These are phyloP conservation scores for Cosmia pyralina DNA, from an alignment of 2,888 invertebrate genomes.

Conservation along the genomic window DNA sequence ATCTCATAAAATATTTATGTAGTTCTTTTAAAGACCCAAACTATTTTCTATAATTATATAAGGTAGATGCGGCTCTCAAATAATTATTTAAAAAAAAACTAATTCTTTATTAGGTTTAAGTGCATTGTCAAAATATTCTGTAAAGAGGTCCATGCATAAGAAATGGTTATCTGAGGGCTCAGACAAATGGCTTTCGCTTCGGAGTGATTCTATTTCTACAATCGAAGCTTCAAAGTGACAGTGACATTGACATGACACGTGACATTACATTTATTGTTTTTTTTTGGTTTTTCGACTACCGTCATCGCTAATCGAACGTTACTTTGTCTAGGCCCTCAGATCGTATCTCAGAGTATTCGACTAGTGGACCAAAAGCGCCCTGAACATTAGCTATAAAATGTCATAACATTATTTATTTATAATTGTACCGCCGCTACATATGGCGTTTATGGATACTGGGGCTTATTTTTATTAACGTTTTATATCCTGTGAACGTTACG, in stretches of 20 bases:
- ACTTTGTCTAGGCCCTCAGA: neutral
- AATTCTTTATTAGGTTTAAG: neutral
- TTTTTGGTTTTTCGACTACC: too few relatives aligned
- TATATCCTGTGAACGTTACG: too few relatives aligned
- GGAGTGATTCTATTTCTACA: too few relatives aligned
- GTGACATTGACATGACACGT: too few relatives aligned
- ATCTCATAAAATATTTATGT: neutral
- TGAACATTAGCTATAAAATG: slow-evolving; percentile 34
- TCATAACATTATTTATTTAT: slow-evolving; percentile 32
- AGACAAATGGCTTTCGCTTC: too few relatives aligned
- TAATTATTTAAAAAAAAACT: neutral
- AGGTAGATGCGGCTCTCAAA: slow-evolving; percentile 1
- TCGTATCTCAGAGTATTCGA: slow-evolving; percentile 67
- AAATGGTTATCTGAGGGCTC: neutral
- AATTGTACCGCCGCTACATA: slow-evolving; percentile 36
- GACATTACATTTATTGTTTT: too few relatives aligned
- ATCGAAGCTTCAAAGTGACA: too few relatives aligned
- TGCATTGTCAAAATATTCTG: slow-evolving; percentile 44
- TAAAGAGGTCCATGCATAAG: slow-evolving; percentile 8
- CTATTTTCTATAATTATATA: slow-evolving; percentile 14
- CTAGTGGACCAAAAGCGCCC: slow-evolving; percentile 70
- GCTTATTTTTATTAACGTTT: neutral
- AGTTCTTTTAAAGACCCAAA: neutral
- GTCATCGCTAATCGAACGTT: too few relatives aligned
- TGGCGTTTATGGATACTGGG: neutral